Percentiles rank a stretch among this genome's conserved stretches.
Conservation (phyloP, 2,113 vertebrate species). For the Thymallus thymallus region DNA sequence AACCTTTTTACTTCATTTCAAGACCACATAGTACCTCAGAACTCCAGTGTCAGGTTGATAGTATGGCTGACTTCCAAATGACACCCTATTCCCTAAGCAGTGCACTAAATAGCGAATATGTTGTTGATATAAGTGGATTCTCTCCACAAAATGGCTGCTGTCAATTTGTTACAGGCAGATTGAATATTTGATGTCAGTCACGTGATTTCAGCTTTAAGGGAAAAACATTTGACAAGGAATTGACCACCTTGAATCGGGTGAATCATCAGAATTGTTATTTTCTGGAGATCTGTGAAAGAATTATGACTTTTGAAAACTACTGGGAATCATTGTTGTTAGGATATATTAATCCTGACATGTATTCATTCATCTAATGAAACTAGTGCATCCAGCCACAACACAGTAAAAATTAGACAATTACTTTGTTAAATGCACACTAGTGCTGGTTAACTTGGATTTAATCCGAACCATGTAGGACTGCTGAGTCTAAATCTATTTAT, state of each 20-base stretch:
- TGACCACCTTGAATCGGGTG: neutral
- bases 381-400: neutral
- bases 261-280: neutral
- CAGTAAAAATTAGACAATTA: neutral
- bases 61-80: too few relatives aligned
- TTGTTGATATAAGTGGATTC: neutral
- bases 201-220: neutral
- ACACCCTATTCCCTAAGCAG: too few relatives aligned
- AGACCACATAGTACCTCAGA: neutral
- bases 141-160: neutral
- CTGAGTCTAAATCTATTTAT: conserved; percentile 29
- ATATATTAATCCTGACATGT: too few relatives aligned
- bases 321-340: neutral
- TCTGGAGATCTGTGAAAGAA: neutral
- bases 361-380: neutral
- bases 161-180: neutral
- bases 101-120: too few relatives aligned
- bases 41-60: neutral
- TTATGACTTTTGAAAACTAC: neutral
- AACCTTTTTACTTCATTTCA: neutral
- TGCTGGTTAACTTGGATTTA: neutral
- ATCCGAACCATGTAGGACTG: neutral
- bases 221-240: neutral
- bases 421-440: neutral
- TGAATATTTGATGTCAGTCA: neutral